phyloP scores from a whole-genome alignment of 2,888 invertebrate species.

The Andrena hattorfiana region DNA sequence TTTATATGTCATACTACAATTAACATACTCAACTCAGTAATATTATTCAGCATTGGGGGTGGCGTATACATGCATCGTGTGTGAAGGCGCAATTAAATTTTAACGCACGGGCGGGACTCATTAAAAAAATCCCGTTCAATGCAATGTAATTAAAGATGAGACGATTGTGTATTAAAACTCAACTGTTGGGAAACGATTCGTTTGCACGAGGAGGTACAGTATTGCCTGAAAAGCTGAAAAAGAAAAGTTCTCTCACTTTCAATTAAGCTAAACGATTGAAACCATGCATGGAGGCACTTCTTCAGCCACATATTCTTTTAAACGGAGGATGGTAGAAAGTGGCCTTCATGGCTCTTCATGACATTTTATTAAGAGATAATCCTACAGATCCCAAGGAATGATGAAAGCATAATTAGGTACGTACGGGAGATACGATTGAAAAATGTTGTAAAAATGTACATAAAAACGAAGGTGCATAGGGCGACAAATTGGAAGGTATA shows the following conservation, averaged over 20 bases:
- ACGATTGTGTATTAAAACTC: conserved; percentile 17
- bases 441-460: no score
- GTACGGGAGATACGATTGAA: no score
- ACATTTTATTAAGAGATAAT: no score
- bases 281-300: not conserved
- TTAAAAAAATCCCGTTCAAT: not conserved
- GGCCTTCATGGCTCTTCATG: not conserved
- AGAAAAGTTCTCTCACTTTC: conserved; percentile 15
- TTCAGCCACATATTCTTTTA: not conserved
- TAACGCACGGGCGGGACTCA: not conserved
- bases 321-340: not conserved
- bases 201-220: conserved; percentile 3
- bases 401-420: no score
- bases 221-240: conserved; percentile 14
- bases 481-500: no score
- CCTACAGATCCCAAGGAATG: no score
- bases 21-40: no score
- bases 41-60: no score
- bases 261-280: conserved; percentile 13
- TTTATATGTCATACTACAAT: no score
- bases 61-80: not conserved
- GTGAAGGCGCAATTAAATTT: not conserved
- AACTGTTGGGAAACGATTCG: conserved; percentile 32
- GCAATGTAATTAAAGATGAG: not conserved
- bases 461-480: no score